phyloP scores from a whole-genome alignment of 1,140 invertebrate species.

The Holcopasites calliopsidis region DNA sequence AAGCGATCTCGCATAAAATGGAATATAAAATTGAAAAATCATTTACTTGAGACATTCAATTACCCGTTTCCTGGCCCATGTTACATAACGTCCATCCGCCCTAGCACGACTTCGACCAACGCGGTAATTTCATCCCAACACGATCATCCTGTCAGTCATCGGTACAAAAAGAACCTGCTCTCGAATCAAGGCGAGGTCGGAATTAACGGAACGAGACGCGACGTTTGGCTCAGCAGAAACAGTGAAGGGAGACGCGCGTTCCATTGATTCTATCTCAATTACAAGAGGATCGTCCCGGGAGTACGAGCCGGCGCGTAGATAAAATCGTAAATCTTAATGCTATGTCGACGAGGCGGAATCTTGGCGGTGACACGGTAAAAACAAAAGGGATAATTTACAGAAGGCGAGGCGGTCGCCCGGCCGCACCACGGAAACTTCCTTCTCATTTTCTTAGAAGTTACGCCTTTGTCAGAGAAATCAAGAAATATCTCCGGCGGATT shows the following conservation, averaged over 20 bases:
- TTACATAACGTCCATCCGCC: not conserved
- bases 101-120: not conserved
- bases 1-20: not conserved
- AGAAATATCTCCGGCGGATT: conserved; percentile 10
- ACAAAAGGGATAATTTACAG: conserved; percentile 4
- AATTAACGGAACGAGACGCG: not conserved
- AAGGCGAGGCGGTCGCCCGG: not conserved
- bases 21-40: not conserved
- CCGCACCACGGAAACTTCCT: too few species aligned
- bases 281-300: not conserved
- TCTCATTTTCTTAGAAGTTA: conserved; percentile 11
- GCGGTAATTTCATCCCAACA: conserved; percentile 7
- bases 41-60: not conserved
- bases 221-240: not conserved
- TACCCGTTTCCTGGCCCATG: not conserved
- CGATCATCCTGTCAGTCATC: conserved; percentile 7
- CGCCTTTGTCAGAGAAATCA: not conserved
- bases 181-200: not conserved
- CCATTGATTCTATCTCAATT: conserved; percentile 17
- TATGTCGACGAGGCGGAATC: not conserved
- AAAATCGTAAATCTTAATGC: conserved; percentile 19
- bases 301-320: not conserved
- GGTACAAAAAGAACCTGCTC: not conserved
- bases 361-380: conserved; percentile 1
- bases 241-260: too few species aligned